These are phyloP conservation scores for Drosophila persimilis DNA, from an alignment of 1,140 invertebrate species.

Conservation along the genomic window DNA sequence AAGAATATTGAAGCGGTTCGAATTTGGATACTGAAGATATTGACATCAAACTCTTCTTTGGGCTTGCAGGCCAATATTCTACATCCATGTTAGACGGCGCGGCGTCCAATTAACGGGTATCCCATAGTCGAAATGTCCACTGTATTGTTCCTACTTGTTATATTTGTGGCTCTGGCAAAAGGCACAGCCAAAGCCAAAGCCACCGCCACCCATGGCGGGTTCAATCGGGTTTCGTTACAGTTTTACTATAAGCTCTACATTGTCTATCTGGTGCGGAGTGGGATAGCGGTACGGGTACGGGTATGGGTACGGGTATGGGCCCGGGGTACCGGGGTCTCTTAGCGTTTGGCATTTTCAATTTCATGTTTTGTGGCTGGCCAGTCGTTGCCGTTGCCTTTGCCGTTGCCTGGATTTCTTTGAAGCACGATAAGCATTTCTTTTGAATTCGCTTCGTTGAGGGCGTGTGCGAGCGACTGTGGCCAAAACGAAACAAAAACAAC, in stretches of 20 bases:
- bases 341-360: conserved; percentile 81
- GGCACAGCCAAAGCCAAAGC: conserved; percentile 26
- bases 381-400: conserved; percentile 35
- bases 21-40: no score
- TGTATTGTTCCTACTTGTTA: no score
- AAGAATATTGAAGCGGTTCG: no score
- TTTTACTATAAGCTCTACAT: conserved; percentile 72
- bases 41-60: no score
- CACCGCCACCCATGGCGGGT: conserved; percentile 77
- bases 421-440: conserved; percentile 81
- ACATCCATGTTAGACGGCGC: no score
- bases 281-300: conserved; percentile 5
- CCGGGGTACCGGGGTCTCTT: conserved; percentile 65
- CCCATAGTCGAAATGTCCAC: no score
- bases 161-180: conserved; percentile 39
- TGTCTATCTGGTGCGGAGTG: conserved; percentile 34
- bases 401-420: conserved; percentile 73
- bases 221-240: conserved; percentile 81
- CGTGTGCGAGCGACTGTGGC: conserved; percentile 54
- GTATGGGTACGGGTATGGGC: conserved; percentile 35
- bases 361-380: conserved; percentile 63
- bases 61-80: no score
- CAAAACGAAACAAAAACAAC: conserved; percentile 9
- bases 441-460: conserved; percentile 78
- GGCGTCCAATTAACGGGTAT: no score